phyloP scores from a whole-genome alignment of 92 coral and sea anemone genomes.

The Umimayanthus chanpuru region DNA sequence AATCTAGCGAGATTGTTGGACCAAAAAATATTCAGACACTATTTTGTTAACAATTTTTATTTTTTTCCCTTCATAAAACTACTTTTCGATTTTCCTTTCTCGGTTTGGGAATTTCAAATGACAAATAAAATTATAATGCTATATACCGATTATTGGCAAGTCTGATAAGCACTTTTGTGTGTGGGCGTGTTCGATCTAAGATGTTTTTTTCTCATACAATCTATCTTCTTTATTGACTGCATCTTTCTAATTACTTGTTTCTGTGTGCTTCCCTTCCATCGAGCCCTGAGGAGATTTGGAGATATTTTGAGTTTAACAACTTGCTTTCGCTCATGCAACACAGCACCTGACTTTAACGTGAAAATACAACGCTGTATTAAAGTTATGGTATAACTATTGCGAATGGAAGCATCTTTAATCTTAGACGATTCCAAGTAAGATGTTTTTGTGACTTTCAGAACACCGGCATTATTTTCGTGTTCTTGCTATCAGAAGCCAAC shows the following conservation, averaged over 20 bases:
- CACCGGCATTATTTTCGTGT: neutral
- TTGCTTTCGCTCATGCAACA: constrained; percentile 2
- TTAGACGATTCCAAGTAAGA: neutral
- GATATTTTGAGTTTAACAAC: neutral
- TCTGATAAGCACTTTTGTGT: constrained; percentile 1
- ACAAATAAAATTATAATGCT: neutral
- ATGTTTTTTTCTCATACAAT: neutral
- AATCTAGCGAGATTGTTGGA: neutral
- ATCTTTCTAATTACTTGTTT: constrained; percentile 18
- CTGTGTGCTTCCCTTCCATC: neutral
- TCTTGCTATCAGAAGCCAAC: neutral
- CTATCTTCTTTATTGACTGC: neutral
- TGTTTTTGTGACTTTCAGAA: neutral
- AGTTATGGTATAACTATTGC: neutral
- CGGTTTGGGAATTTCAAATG: neutral
- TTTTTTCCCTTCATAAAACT: neutral
- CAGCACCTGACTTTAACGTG: neutral
- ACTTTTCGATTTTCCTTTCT: neutral
- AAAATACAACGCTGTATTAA: neutral
- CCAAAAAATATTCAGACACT: neutral
- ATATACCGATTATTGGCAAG: neutral
- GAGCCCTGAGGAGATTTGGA: constrained; percentile 15
- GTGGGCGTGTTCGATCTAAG: neutral
- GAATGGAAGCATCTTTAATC: neutral
- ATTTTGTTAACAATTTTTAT: neutral